Evolutionary conservation across 2,888 invertebrate species (phyloP), one percentile per base, ranked within the genome.

Genomic region (Acronicta alni): DNA sequence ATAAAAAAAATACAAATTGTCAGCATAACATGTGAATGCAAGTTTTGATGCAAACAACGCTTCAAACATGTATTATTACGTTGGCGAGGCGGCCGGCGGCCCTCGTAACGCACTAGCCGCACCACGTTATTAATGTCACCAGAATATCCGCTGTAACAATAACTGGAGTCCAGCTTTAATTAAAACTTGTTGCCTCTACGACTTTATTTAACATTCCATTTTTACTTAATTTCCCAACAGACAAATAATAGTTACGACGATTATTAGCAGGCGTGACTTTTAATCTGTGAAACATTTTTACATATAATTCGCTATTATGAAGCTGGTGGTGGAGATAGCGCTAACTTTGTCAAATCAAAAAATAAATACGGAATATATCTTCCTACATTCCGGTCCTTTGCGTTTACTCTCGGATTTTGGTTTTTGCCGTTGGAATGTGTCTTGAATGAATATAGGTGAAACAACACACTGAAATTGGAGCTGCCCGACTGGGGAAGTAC

Each of bases 191-290:
- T 55, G 42, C 48, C 35, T 23, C 32, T 45, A 56, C 45, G 56
- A 60, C 59, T 64, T 59, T 53, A 64, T 67, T 58, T 43, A 54
- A 57, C 38, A 46, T 70, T 57, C 39, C 20, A 46, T 57, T 61
- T 65, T 58, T 53, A 61, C 49, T 61, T 63, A 58, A 66, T 72
- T 66, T 68, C 66, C 65, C 58, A 59, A 69, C 49, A 59, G 61
- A 59, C 54, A 57, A 57, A 67, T 70, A 60, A 61, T 63, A 58
- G 56, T 67, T 51, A 56, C 18, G 15, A 63, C 45, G 23, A 73
- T 52, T 44, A 64, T 52, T 45, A 52, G 26, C 14, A 44, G 42
- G 14, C 15, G 37, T 38, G 45, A 49, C 56, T 59, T 63, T 60
- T 61, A 66, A 57, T 61, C 23, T 49, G 44, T 58, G 43, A 20